Evolutionary conservation across 2,797 vertebrate species (phyloP).

Genomic region (Phylloscopus collybita): DNA sequence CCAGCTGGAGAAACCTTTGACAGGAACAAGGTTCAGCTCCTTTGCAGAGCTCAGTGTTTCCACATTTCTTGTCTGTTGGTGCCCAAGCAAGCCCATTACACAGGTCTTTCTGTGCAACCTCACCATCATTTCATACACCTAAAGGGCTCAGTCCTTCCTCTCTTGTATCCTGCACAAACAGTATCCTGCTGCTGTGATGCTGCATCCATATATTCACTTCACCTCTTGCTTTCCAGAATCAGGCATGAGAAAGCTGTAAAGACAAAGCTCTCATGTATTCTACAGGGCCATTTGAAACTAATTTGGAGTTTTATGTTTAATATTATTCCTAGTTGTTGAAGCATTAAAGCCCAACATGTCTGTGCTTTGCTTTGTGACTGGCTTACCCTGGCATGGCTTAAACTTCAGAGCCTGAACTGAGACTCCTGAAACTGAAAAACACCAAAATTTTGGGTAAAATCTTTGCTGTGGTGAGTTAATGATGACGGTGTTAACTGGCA

Average conservation of each 20-base stretch:
- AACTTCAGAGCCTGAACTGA: neutral
- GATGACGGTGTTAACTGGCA: neutral
- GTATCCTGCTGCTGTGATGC: neutral
- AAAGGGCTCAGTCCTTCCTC: neutral
- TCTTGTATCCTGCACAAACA: neutral
- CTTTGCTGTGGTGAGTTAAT: neutral
- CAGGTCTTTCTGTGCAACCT: neutral
- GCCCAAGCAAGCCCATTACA: neutral
- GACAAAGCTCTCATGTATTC: neutral
- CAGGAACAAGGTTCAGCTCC: neutral
- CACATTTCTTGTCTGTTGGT: fast-evolving
- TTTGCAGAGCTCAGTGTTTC: neutral
- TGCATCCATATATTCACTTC: neutral
- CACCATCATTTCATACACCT: neutral
- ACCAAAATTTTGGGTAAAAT: neutral
- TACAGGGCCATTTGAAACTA: neutral
- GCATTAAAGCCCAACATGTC: neutral
- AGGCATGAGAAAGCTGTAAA: neutral
- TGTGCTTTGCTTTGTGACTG: fast-evolving
- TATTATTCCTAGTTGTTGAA: neutral
- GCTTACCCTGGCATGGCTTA: neutral
- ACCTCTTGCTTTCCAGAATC: neutral
- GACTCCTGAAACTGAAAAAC: neutral
- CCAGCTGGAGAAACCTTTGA: neutral
- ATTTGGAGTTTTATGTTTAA: neutral